Evolutionary conservation across 2,888 invertebrate genomes (phyloP), one percentile per base, ranked within the genome.

Genomic region (Drosophila macrospina): DNA sequence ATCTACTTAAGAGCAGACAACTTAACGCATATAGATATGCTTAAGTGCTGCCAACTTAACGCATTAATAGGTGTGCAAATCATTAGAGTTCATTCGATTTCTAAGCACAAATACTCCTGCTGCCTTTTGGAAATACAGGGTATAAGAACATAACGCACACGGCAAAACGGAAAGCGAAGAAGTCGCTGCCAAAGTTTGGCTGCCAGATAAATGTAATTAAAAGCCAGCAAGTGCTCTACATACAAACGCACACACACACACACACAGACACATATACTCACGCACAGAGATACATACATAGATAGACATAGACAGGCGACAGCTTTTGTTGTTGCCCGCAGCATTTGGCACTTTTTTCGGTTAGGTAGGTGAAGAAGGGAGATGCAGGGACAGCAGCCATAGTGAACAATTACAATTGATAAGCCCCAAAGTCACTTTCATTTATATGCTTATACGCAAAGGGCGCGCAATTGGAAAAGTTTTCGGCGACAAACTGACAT

Each of bases 341-440:
- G 83, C 71, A 74, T 86, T 83, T 83, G 68, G 71, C 73, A 69
- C 36, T 51, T 67, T 56, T 20, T 69, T 51, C 30, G 63, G 32
- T 45, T 45, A 51, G 47, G 44, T 13, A n/a, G n/a, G n/a, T n/a
- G n/a, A n/a, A n/a, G 26, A n/a, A 39, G 42, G 41, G 36, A 16
- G 48, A 45, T 34, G 39, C 16, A 60, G 67, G 42, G 16, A 11
- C n/a, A 26, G 39, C 16, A 13, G 42, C 55, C 59, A 45, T 65
- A 67, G 57, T 36, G 78, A 73, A 68, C 87, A 85, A 85, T 86
- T 79, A 86, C 78, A 86, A 86, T 86, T 85, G 85, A 84, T 84
- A 85, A 86, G 85, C 85, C 83, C 77, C 86, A 86, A 84, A 86
- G 86, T 84, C 86, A 84, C 69, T 86, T 83, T 80, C 80, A 83